phyloP scores from a whole-genome alignment of 2,797 vertebrate genomes.

The Mormyrops boulengeri region DNA sequence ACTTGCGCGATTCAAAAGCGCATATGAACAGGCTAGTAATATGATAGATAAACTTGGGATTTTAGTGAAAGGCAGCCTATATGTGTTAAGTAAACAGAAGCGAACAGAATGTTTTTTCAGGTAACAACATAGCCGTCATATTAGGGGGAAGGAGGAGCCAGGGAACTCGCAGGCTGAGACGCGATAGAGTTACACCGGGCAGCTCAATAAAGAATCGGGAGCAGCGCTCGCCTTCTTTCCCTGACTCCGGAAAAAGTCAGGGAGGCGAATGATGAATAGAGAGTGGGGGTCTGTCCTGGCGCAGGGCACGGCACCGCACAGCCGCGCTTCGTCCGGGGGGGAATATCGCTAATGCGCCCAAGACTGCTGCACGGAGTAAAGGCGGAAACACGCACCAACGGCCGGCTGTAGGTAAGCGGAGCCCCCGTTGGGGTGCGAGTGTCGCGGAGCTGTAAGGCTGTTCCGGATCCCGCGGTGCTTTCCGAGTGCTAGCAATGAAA shows the following conservation, averaged over 20 bases:
- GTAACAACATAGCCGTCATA: slow-evolving; percentile 63
- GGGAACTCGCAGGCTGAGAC: slow-evolving; percentile 31
- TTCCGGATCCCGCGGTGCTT: not conserved
- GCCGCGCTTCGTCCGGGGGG: not conserved
- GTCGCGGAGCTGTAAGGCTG: not conserved
- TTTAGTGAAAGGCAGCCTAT: slow-evolving; percentile 55
- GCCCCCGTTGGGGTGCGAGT: not conserved
- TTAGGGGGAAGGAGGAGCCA: slow-evolving; percentile 30
- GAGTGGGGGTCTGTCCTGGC: not conserved
- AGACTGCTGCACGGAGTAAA: not conserved
- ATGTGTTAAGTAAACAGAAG: slow-evolving; percentile 39
- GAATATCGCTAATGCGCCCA: not conserved
- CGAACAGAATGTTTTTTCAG: slow-evolving; percentile 44
- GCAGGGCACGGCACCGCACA: not conserved
- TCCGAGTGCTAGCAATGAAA: not conserved
- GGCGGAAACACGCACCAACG: not conserved
- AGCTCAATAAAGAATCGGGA: not conserved
- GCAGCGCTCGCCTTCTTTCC: not conserved
- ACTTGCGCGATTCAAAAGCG: not conserved
- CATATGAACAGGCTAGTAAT: slow-evolving; percentile 29
- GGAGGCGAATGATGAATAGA: not conserved
- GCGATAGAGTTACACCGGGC: slow-evolving; percentile 19
- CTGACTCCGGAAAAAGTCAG: slow-evolving; percentile 13
- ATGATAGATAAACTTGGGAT: slow-evolving; percentile 23
- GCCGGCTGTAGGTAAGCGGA: slow-evolving; percentile 1